Base-by-base conservation (phyloP, 2,888 invertebrate species). In the Leptogaster cylindrica region DNA sequence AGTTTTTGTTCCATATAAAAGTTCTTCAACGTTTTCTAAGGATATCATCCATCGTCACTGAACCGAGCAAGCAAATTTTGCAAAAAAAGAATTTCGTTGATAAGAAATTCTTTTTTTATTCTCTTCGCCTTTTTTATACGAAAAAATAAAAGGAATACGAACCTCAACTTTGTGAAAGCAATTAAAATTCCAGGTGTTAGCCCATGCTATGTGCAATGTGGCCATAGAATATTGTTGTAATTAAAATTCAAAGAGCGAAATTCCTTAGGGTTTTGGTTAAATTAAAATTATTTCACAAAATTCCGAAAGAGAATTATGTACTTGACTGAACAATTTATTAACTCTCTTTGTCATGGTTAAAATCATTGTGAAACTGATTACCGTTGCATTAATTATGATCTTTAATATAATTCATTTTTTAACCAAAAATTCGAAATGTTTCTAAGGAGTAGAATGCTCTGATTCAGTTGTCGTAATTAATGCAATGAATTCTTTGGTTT, bases 231-330 rank as follows among this genome's bases (percentile, higher is more conserved):
- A 16, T 16, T 51, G 51, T 7, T 12, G 18, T 52, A 52, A 52
- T 52, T 52, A 52, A 52, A 52, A 33, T 52, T 52, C 52, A 52
- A n/a, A 14, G 33, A 52, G n/a, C n/a, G 33, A 12, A 27, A 20
- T 16, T n/a, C 33, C 52, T 33, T 52, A 20, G 31, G 8, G n/a
- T 31, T 33, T 52, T 20, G 33, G 33, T 52, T 18, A 52, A 33
- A 52, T 52, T 33, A 52, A 51, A 51, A 51, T 18, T 50, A 10
- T 31, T 16, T 16, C 28, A 31, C 31, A 28, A 12, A 18, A 51
- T 31, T 51, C 31, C 31, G 25, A 14, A 16, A 18, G 14, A 14
- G 28, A 51, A 31, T 51, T 31, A 51, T n/a, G 7, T 36, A 36
- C n/a, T 14, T n/a, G 36, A 36, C 4, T 36, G 36, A 36, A 10